Percentiles rank a stretch among this genome's conserved stretches.
phyloP scores from a whole-genome alignment of 2,113 vertebrate genomes.

The Grallaria varia region DNA sequence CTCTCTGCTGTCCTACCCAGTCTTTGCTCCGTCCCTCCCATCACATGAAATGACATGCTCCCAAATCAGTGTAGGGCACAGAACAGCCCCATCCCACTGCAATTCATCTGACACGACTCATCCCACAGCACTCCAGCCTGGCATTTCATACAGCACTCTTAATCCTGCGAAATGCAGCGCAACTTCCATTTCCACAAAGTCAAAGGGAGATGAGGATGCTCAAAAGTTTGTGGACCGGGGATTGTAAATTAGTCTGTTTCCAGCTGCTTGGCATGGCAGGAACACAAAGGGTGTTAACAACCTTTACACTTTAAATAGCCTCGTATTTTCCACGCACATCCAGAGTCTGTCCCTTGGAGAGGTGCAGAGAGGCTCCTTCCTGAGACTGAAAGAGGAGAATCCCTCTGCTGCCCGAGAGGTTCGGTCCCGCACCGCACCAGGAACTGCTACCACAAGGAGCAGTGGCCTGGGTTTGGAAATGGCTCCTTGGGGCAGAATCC shows the following conservation, averaged over 20 bases:
- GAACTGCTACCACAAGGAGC: not conserved
- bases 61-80: not conserved
- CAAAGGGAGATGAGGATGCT: not conserved
- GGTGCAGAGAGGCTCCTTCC: not conserved
- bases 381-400: not conserved
- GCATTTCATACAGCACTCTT: not conserved
- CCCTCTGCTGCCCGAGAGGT: not conserved
- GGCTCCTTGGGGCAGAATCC: not conserved
- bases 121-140: not conserved
- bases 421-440: not conserved
- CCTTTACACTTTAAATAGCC: not conserved
- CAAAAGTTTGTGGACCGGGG: not conserved
- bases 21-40: not conserved
- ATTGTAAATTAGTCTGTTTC: not conserved
- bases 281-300: slow-evolving; percentile 1
- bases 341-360: not conserved
- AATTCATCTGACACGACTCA: not conserved
- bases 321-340: not conserved
- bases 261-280: not conserved
- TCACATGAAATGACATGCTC: not conserved
- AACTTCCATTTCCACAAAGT: not conserved
- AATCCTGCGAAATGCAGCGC: slow-evolving; percentile 11
- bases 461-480: not conserved
- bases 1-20: not conserved
- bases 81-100: not conserved